phyloP scores from a whole-genome alignment of 1,140 invertebrate species.

The Drosophila subobscura region DNA sequence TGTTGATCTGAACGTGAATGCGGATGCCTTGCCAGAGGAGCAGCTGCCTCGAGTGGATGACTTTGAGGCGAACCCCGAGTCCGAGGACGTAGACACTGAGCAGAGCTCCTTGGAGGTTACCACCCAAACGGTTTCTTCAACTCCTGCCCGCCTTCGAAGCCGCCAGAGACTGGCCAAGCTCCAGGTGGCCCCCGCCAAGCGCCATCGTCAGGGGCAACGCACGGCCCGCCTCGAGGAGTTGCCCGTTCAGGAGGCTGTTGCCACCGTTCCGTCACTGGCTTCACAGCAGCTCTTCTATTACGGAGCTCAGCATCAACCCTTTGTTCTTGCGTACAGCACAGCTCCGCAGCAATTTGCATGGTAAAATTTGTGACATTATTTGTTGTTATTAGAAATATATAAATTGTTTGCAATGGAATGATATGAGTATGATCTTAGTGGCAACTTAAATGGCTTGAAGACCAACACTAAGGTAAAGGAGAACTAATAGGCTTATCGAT shows the following conservation, averaged over 20 bases:
- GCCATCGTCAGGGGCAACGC: slow-evolving; percentile 43
- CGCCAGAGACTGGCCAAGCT: slow-evolving; percentile 62
- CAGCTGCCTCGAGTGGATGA: slow-evolving; percentile 35
- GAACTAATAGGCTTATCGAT: no score
- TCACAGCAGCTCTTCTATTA: slow-evolving; percentile 57
- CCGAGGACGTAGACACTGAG: slow-evolving; percentile 63
- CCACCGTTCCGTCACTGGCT: slow-evolving; percentile 15
- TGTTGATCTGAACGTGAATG: slow-evolving; percentile 21
- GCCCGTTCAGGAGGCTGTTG: slow-evolving; percentile 38
- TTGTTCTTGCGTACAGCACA: slow-evolving; percentile 53
- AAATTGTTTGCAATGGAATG: slow-evolving; percentile 8
- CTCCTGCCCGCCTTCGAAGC: slow-evolving; percentile 51
- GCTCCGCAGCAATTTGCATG: slow-evolving; percentile 57
- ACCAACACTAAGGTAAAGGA: no score
- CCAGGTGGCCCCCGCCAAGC: slow-evolving; percentile 43
- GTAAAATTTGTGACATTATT: slow-evolving; percentile 32
- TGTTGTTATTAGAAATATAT: slow-evolving; percentile 4
- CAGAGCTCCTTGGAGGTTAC: slow-evolving; percentile 59
- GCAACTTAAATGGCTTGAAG: not conserved
- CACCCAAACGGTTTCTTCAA: slow-evolving; percentile 29
- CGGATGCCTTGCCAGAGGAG: slow-evolving; percentile 38
- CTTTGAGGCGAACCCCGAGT: slow-evolving; percentile 50
- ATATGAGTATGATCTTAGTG: not conserved
- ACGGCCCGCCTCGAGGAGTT: slow-evolving; percentile 65
- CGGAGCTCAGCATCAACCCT: slow-evolving; percentile 53